These are phyloP conservation scores for Zapus hudsonius DNA, from an alignment of 2,113 vertebrate genomes.

Conservation along the genomic window DNA sequence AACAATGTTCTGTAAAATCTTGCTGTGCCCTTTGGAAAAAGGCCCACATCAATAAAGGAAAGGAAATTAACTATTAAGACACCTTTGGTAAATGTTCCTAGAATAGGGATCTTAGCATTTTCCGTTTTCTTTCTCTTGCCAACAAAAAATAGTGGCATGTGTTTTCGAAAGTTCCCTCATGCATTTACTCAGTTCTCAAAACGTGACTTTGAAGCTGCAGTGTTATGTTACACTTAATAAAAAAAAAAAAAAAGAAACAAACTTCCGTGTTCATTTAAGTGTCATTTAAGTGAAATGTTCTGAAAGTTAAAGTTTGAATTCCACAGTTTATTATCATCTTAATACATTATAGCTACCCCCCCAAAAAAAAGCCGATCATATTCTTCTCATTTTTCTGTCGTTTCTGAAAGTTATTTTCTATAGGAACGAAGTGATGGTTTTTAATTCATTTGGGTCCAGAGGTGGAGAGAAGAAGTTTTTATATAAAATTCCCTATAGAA, in stretches of 20 bases:
- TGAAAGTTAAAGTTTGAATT: slow-evolving; percentile 31
- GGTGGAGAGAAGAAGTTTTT: neutral
- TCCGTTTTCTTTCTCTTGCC: slow-evolving; percentile 15
- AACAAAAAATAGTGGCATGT: neutral
- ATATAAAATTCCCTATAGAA: slow-evolving; percentile 49
- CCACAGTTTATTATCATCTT: neutral
- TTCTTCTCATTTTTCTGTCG: neutral
- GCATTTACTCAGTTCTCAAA: slow-evolving; percentile 17
- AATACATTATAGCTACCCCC: neutral
- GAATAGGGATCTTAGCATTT: slow-evolving; percentile 26
- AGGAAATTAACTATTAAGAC: slow-evolving; percentile 63
- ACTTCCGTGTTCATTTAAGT: neutral
- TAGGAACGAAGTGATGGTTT: neutral
- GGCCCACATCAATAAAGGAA: slow-evolving; percentile 48
- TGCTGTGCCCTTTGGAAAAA: slow-evolving; percentile 68
- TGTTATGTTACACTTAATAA: neutral
- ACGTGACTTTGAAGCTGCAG: neutral
- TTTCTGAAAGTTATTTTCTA: neutral
- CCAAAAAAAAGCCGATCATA: neutral
- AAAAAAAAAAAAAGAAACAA: neutral
- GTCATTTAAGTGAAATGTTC: neutral
- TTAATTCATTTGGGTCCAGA: slow-evolving; percentile 54
- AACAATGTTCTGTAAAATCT: slow-evolving; percentile 57
- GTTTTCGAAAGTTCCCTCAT: slow-evolving; percentile 42
- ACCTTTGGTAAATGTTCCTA: neutral